Conservation (phyloP, 2,113 vertebrate genomes). For the Baryphthengus martii region DNA sequence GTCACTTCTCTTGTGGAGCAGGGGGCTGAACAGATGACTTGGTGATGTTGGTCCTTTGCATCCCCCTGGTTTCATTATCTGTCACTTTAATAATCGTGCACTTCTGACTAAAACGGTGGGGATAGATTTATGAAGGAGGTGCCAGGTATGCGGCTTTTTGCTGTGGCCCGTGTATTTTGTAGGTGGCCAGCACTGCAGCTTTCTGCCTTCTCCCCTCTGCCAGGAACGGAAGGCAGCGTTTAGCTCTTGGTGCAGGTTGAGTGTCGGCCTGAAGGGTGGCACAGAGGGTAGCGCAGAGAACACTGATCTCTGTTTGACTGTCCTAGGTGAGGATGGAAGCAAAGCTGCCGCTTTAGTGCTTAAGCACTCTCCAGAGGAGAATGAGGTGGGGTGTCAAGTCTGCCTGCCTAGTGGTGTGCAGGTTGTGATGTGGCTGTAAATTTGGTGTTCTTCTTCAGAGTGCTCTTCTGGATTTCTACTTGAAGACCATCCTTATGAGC, state of each 20-base stretch:
- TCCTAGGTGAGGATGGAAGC: background rate
- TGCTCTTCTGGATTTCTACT: constrained; percentile 88
- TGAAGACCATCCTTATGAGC: constrained; percentile 94
- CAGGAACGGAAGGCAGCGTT: background rate
- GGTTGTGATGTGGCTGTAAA: background rate
- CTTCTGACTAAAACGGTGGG: background rate
- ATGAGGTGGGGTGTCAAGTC: background rate
- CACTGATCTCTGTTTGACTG: background rate
- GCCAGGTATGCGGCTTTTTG: background rate
- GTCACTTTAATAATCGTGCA: background rate
- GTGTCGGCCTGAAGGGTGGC: background rate
- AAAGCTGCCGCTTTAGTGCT: background rate
- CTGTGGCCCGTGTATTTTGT: background rate
- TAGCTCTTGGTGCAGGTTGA: rapidly evolving
- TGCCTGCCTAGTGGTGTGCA: rapidly evolving
- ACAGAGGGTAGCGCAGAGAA: background rate
- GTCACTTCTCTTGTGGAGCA: background rate
- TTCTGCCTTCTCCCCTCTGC: background rate
- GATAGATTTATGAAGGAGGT: background rate
- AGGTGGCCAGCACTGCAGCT: background rate
- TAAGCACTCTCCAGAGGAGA: background rate
- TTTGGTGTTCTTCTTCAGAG: constrained; percentile 66
- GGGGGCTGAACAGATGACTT: background rate
- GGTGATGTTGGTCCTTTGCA: background rate
- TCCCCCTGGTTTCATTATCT: background rate